These are phyloP conservation scores for Numenius phaeopus DNA, from an alignment of 2,797 vertebrate species.

Conservation along the genomic window DNA sequence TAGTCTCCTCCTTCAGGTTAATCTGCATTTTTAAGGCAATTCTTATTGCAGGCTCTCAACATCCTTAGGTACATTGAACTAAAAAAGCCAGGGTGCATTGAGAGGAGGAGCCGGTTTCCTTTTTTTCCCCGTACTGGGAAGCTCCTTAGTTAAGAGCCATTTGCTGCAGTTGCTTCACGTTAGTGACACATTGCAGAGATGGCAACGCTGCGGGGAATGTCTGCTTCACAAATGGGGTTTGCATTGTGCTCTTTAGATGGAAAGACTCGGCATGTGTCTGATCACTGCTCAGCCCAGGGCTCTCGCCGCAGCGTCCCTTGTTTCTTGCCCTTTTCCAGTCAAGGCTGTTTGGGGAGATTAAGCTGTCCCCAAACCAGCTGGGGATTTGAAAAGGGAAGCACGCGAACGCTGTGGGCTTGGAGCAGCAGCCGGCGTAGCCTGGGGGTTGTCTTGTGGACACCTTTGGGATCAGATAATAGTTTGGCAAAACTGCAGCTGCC, in stretches of 20 bases:
- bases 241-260: neutral
- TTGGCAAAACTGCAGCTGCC: neutral
- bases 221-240: neutral
- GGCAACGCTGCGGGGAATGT: neutral
- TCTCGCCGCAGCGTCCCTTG: neutral
- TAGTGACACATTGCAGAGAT: neutral
- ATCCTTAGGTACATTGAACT: neutral
- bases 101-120: neutral
- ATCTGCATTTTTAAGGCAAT: neutral
- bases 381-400: conserved; percentile 1
- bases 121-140: neutral
- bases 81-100: neutral
- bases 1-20: neutral
- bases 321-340: conserved; percentile 13
- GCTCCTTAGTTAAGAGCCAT: neutral
- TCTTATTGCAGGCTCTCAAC: neutral
- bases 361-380: neutral
- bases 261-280: neutral
- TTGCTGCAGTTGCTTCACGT: neutral
- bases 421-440: neutral
- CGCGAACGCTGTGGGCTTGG: neutral
- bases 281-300: neutral
- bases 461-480: neutral
- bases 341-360: neutral
- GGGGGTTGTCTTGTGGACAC: neutral